These are phyloP conservation scores for Pleuronectes platessa DNA, from an alignment of 2,113 vertebrate species.

Conservation along the genomic window DNA sequence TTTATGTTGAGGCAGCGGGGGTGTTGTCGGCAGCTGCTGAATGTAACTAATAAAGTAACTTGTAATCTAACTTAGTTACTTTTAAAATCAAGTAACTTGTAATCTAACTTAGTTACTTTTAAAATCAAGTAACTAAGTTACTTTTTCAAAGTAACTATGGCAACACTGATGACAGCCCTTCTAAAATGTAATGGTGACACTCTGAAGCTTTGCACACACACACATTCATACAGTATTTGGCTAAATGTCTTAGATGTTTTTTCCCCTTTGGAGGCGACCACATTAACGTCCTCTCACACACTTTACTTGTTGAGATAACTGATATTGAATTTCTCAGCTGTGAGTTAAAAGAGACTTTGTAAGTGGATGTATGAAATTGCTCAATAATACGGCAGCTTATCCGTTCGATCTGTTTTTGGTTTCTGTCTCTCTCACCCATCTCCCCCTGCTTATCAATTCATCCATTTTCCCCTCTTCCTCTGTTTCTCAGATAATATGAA, in stretches of 20 bases:
- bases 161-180: conserved; percentile 1
- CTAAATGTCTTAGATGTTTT: background rate
- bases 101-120: no score
- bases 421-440: background rate
- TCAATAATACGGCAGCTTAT: conserved; percentile 42
- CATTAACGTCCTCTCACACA: conserved; percentile 12
- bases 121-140: no score
- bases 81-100: no score
- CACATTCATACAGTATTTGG: background rate
- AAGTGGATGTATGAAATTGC: conserved; percentile 34
- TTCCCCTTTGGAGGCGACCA: background rate
- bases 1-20: no score
- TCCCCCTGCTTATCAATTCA: background rate
- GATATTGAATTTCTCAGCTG: conserved; percentile 38
- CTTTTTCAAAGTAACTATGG: no score
- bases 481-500: background rate
- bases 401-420: conserved; percentile 36
- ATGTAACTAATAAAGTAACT: no score
- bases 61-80: no score
- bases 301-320: conserved; percentile 42
- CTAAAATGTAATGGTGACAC: background rate
- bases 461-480: background rate
- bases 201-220: background rate
- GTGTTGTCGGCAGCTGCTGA: no score
- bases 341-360: conserved; percentile 43